phyloP scores from a whole-genome alignment of 2,888 invertebrate genomes.

The Metalampra italica region DNA sequence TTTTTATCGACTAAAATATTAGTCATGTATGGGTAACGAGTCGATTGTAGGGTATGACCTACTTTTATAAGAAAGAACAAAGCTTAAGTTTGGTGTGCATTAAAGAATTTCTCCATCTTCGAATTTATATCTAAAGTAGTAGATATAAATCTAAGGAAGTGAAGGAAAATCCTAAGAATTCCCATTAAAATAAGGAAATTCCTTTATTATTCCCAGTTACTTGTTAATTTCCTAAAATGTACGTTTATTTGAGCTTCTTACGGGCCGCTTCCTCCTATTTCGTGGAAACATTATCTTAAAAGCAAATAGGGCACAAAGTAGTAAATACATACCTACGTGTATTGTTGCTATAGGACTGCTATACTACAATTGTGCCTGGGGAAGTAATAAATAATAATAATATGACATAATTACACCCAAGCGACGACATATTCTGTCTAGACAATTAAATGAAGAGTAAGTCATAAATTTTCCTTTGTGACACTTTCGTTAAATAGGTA shows the following conservation, averaged over 20 bases:
- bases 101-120: not conserved
- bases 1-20: not conserved
- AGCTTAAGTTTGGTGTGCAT: too few species aligned
- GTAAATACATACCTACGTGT: too few species aligned
- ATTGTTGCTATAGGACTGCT: not conserved
- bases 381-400: not conserved
- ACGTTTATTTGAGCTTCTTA: not conserved
- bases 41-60: not conserved
- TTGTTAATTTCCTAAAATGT: slow-evolving; percentile 1
- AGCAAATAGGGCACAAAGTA: not conserved
- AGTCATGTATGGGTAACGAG: not conserved
- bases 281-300: slow-evolving; percentile 2
- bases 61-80: not conserved
- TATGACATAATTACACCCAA: not conserved
- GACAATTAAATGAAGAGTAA: not conserved
- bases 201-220: not conserved
- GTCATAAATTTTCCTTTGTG: not conserved
- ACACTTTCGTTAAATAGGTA: not conserved
- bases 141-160: not conserved
- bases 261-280: slow-evolving; percentile 3
- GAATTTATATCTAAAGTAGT: not conserved
- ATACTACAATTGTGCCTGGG: not conserved
- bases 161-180: not conserved
- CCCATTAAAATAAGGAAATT: not conserved
- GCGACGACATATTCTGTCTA: too few species aligned